These are phyloP conservation scores for Megaceryle maxima DNA, from an alignment of 2,113 vertebrate genomes.

Conservation along the genomic window DNA sequence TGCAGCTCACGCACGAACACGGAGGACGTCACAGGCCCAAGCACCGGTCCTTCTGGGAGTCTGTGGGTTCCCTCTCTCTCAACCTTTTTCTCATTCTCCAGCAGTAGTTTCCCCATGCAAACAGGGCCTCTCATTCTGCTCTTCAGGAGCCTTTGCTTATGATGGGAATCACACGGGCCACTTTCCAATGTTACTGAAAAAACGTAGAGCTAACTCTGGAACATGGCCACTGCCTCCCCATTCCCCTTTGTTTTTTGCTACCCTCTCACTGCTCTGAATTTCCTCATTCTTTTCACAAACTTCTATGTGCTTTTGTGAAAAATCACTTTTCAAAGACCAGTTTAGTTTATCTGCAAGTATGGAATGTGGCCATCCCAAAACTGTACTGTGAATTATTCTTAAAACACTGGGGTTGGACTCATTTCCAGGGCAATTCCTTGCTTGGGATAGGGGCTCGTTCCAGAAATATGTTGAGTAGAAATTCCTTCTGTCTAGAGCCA, in stretches of 20 bases:
- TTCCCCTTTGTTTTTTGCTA: neutral
- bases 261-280: neutral
- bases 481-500: neutral
- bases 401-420: neutral
- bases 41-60: neutral
- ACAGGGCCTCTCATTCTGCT: neutral
- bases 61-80: neutral
- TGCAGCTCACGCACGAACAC: neutral
- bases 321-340: neutral
- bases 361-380: neutral
- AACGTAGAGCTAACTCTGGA: neutral
- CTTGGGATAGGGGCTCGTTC: neutral
- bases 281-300: neutral
- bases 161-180: neutral
- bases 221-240: neutral
- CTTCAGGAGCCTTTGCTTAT: neutral
- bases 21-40: rapidly evolving
- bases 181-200: neutral
- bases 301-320: neutral
- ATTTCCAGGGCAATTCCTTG: neutral
- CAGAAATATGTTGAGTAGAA: neutral
- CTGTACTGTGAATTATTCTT: neutral
- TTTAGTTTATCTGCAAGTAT: neutral
- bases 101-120: neutral
- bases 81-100: neutral